Evolutionary conservation across 2,113 vertebrate species (phyloP).

Genomic region (Poicephalus gulielmi): DNA sequence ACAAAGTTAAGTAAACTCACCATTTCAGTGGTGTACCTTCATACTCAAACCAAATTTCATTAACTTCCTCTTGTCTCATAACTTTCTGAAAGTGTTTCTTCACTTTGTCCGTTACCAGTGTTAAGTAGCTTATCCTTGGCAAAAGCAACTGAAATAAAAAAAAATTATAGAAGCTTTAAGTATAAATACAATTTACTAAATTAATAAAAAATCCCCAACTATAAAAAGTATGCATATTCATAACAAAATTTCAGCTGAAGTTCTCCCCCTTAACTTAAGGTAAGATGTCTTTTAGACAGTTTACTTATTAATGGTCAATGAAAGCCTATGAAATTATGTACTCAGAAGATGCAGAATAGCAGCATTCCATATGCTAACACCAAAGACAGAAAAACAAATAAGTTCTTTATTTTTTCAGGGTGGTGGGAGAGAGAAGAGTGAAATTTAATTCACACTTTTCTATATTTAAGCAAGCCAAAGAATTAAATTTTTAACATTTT

Average conservation of each 20-base stretch:
- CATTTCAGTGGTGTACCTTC: conserved; percentile 97
- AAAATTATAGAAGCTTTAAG: conserved; percentile 20
- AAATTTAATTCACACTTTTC: not conserved
- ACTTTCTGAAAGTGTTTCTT: conserved; percentile 98
- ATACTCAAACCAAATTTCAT: conserved; percentile 98
- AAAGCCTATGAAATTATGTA: not conserved
- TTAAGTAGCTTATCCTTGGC: conserved; percentile 96
- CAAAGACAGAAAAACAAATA: not conserved
- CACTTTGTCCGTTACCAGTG: conserved; percentile 97
- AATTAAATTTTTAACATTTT: not conserved
- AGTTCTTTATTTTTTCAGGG: not conserved
- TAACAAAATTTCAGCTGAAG: not conserved
- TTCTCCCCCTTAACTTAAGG: not conserved
- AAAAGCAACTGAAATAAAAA: conserved; percentile 87
- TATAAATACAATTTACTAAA: not conserved
- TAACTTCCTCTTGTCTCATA: conserved; percentile 90
- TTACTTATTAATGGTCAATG: not conserved
- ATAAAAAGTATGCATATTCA: not conserved
- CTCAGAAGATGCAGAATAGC: not conserved
- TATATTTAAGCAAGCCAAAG: not conserved
- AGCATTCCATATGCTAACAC: not conserved
- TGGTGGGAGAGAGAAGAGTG: not conserved
- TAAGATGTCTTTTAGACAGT: not conserved
- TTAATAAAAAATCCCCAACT: not conserved
- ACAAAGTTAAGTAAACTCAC: conserved; percentile 76